phyloP scores from a whole-genome alignment of 2,797 vertebrate species.

The Hydrocynus forskahlii region DNA sequence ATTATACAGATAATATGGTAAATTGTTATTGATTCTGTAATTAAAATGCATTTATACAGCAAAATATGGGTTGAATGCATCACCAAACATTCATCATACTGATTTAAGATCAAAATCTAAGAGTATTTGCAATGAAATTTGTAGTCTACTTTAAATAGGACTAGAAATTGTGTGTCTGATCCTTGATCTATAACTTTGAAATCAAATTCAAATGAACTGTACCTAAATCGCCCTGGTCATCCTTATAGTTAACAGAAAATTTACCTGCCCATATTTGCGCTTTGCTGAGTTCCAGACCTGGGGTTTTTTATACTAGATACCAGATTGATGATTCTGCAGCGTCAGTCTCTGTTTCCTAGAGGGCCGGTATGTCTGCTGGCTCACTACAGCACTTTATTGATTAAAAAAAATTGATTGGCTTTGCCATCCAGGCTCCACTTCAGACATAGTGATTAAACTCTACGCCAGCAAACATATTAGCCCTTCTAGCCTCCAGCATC shows the following conservation, averaged over 20 bases:
- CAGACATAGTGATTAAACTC: slow-evolving; percentile 9
- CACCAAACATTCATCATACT: background rate
- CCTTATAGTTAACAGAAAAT: background rate
- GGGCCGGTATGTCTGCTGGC: slow-evolving; percentile 1
- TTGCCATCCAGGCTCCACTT: background rate
- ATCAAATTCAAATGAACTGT: background rate
- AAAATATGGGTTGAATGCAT: background rate
- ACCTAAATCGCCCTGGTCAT: background rate
- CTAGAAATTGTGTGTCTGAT: background rate
- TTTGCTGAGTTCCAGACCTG: background rate
- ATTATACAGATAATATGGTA: background rate
- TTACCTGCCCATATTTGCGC: background rate
- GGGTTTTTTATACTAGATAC: background rate
- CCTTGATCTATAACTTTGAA: background rate
- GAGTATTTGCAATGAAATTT: background rate
- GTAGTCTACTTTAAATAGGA: background rate
- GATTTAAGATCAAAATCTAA: background rate
- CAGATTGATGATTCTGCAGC: slow-evolving; percentile 4
- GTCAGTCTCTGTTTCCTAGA: background rate
- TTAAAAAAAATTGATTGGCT: slow-evolving; percentile 11
- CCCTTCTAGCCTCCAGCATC: background rate
- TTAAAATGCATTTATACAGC: background rate
- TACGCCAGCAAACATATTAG: slow-evolving; percentile 14
- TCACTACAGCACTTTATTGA: slow-evolving; percentile 13
- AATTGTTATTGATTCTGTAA: background rate